Evolutionary conservation across 64 coral and sea anemone species (phyloP).

Genomic region (Actinia tenebrosa): DNA sequence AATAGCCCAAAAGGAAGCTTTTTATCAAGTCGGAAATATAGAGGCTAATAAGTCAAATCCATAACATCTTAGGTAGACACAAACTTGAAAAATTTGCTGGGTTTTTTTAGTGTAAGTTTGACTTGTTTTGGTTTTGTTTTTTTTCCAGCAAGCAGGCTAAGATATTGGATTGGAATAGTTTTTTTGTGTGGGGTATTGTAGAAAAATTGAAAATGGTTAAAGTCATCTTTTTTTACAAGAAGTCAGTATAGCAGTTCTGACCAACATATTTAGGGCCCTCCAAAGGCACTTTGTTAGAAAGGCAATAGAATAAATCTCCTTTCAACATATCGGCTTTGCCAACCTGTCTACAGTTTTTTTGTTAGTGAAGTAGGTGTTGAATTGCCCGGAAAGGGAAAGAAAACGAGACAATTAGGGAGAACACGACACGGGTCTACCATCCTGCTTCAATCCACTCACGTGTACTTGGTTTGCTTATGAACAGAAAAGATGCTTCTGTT

Average conservation of each 20-base stretch:
- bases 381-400: conserved; percentile 72
- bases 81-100: not conserved
- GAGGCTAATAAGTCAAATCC: conserved; percentile 17
- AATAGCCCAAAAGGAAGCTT: not conserved
- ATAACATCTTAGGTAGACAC: not conserved
- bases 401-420: conserved; percentile 40
- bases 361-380: conserved; percentile 72
- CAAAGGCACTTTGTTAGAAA: not conserved
- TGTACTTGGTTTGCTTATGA: not conserved
- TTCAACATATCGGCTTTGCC: conserved; percentile 11
- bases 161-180: not conserved
- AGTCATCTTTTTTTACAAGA: not conserved
- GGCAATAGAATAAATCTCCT: not conserved
- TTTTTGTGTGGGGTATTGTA: not conserved
- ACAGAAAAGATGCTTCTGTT: not conserved
- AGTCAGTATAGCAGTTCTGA: not conserved
- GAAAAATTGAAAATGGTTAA: not conserved
- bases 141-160: not conserved
- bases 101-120: not conserved
- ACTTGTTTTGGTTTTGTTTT: not conserved
- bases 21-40: not conserved
- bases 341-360: conserved; percentile 70
- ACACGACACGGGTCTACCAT: conserved; percentile 19
- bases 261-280: not conserved
- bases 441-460: not conserved